Evolutionary conservation across 2,113 vertebrate species (phyloP).

Genomic region (Trinectes maculatus): DNA sequence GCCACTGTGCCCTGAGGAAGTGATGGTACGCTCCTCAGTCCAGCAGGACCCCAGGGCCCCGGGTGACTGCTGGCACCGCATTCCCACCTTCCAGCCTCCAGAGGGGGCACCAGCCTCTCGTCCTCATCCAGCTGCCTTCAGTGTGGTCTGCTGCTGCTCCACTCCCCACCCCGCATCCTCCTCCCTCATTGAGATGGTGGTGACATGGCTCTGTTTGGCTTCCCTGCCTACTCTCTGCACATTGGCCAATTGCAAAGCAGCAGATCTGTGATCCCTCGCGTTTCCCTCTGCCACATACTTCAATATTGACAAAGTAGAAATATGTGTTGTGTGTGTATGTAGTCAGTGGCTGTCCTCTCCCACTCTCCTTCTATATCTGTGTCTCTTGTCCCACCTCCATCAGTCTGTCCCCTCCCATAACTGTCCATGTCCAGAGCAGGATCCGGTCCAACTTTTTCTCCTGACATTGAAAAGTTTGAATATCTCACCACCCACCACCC

Average conservation of each 20-base stretch:
- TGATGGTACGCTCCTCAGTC: conserved; percentile 68
- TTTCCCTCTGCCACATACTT: conserved; percentile 9
- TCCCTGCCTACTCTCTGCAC: conserved; percentile 3
- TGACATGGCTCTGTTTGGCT: background rate
- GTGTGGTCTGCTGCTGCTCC: background rate
- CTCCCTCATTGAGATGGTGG: background rate
- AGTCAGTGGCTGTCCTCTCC: background rate
- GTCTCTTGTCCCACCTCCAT: background rate
- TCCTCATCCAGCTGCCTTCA: conserved; percentile 23
- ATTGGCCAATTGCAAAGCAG: conserved; percentile 36
- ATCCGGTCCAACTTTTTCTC: background rate
- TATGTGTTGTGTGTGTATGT: conserved; percentile 8
- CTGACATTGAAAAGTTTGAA: no score
- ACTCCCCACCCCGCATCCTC: background rate
- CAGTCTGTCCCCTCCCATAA: conserved; percentile 3
- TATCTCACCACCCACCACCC: no score
- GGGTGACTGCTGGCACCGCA: conserved; percentile 53
- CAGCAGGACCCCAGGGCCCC: conserved; percentile 83
- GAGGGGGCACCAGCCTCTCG: conserved; percentile 72
- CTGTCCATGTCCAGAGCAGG: background rate
- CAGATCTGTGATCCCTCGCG: no score
- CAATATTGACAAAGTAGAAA: conserved; percentile 8
- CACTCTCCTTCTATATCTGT: background rate
- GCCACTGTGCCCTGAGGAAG: conserved; percentile 13
- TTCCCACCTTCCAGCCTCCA: conserved; percentile 50